These are phyloP conservation scores for Andrena minutula DNA, from an alignment of 2,888 invertebrate species.

Conservation along the genomic window DNA sequence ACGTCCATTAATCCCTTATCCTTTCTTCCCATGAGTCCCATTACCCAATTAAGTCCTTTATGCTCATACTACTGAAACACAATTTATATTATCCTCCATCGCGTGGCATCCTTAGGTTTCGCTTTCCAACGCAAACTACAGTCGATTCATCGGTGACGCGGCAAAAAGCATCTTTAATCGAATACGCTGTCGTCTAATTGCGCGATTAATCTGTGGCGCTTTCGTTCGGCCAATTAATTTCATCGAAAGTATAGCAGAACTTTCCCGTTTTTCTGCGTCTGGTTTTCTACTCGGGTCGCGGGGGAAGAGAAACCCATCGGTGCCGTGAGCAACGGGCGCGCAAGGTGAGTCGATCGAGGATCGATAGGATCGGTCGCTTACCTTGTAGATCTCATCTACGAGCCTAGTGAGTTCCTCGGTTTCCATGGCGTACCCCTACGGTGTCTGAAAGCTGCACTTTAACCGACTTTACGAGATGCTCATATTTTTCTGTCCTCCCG, in stretches of 20 bases:
- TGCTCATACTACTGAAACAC: not conserved
- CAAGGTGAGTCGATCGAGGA: conserved; percentile 12
- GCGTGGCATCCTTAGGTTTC: not conserved
- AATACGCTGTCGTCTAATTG: not conserved
- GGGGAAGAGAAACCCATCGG: conserved; percentile 27
- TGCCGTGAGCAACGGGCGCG: not conserved
- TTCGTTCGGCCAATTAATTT: not conserved
- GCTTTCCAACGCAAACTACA: not conserved
- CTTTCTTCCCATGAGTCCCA: no score
- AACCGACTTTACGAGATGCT: conserved; percentile 79
- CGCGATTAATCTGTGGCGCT: not conserved
- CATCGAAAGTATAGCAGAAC: conserved; percentile 36
- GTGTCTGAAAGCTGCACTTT: conserved; percentile 70
- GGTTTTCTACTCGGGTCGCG: conserved; percentile 23
- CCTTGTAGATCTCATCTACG: conserved; percentile 96
- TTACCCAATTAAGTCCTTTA: no score
- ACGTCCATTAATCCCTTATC: no score
- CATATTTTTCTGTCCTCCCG: conserved; percentile 79
- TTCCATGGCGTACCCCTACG: conserved; percentile 87
- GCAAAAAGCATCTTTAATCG: not conserved
- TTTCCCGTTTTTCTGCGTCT: conserved; percentile 23
- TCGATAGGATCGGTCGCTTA: conserved; percentile 80
- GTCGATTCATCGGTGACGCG: not conserved
- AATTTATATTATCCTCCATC: not conserved
- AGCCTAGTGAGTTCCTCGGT: conserved; percentile 96